phyloP scores from a whole-genome alignment of 2,113 vertebrate genomes.

The Myotis yumanensis region DNA sequence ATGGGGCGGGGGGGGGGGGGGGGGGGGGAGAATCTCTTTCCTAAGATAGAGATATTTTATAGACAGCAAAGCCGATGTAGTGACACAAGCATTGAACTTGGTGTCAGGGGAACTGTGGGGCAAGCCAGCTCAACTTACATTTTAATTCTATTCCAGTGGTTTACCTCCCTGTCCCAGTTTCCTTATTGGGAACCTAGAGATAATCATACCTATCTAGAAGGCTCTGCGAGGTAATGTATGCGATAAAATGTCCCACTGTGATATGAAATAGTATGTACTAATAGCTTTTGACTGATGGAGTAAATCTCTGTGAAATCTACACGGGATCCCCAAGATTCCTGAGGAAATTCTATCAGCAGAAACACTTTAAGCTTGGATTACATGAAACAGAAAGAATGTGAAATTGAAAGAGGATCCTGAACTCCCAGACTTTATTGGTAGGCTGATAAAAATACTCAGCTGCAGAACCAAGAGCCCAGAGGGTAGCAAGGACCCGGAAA shows the following conservation, averaged over 20 bases:
- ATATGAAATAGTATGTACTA: not conserved
- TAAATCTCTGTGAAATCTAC: not conserved
- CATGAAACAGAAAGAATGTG: not conserved
- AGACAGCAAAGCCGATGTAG: not conserved
- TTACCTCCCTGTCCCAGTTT: not conserved
- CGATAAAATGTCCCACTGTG: not conserved
- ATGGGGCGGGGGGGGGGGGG: not conserved
- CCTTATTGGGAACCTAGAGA: not conserved
- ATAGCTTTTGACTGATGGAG: conserved; percentile 2
- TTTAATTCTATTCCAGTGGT: not conserved
- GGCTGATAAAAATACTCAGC: not conserved
- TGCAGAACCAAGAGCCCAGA: not conserved
- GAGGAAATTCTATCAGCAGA: not conserved
- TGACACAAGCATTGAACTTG: not conserved
- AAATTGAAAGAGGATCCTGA: not conserved
- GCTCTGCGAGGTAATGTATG: not conserved
- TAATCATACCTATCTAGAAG: not conserved
- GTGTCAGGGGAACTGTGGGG: not conserved
- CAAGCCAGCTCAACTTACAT: not conserved
- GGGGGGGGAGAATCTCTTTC: not conserved
- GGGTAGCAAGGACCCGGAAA: not conserved
- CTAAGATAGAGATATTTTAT: not conserved
- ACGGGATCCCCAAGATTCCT: not conserved
- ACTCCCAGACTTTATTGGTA: not conserved
- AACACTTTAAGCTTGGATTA: not conserved